phyloP scores from a whole-genome alignment of 2,888 invertebrate species.

The Ernsta delagoae region DNA sequence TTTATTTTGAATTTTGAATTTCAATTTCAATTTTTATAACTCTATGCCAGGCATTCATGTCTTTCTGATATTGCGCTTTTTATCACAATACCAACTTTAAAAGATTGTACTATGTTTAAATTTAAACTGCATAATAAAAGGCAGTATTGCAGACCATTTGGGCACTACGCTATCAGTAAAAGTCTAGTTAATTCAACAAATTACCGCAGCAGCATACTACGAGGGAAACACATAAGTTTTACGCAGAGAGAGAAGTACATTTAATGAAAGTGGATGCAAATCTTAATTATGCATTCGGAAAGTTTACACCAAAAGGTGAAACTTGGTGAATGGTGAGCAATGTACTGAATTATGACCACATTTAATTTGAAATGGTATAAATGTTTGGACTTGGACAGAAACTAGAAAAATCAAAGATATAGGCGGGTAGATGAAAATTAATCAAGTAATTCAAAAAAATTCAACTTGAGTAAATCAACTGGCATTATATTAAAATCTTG shows the following conservation, averaged over 20 bases:
- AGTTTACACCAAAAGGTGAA: slow-evolving; percentile 24
- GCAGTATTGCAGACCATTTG: neutral
- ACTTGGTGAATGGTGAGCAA: neutral
- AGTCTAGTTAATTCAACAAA: slow-evolving; percentile 20
- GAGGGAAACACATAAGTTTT: slow-evolving; percentile 15
- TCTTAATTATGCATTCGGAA: slow-evolving; percentile 32
- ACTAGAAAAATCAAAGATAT: too few species aligned
- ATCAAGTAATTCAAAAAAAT: too few species aligned
- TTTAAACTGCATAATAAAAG: neutral
- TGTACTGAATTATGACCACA: slow-evolving; percentile 9
- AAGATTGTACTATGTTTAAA: too few species aligned
- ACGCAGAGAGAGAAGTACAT: slow-evolving; percentile 1
- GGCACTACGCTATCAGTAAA: neutral
- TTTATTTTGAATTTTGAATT: too few species aligned
- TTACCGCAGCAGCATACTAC: slow-evolving; percentile 7
- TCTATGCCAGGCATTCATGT: too few species aligned
- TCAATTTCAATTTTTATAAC: too few species aligned
- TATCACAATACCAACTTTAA: too few species aligned
- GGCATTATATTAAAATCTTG: too few species aligned
- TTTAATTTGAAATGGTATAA: neutral
- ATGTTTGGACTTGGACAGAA: too few species aligned
- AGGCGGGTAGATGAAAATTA: too few species aligned
- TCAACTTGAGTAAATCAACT: too few species aligned
- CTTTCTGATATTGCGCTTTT: too few species aligned
- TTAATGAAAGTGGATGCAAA: slow-evolving; percentile 27